These are phyloP conservation scores for Bettongia penicillata DNA, from an alignment of 2,113 vertebrate genomes.

Conservation along the genomic window DNA sequence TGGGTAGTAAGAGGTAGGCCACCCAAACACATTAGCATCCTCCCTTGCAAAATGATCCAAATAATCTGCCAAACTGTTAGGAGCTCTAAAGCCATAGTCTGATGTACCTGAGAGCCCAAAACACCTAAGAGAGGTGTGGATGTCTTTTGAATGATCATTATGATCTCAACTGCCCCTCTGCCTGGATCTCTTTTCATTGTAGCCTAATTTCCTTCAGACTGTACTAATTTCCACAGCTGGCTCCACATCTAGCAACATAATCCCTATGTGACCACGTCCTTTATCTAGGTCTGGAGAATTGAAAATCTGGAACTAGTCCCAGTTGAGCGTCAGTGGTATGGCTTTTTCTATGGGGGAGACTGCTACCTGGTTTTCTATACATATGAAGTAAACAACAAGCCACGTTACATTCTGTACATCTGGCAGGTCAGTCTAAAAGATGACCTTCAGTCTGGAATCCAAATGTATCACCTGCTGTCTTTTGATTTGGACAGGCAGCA, in stretches of 20 bases:
- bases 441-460: background rate
- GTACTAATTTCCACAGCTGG: background rate
- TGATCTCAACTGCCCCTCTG: background rate
- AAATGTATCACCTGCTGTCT: background rate
- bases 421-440: conserved; percentile 88
- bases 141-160: background rate
- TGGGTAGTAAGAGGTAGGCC: background rate
- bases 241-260: background rate
- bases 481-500: too few species aligned
- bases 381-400: conserved; percentile 85
- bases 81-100: background rate
- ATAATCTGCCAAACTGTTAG: background rate
- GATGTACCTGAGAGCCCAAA: background rate
- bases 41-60: conserved; percentile 30
- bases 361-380: conserved; percentile 94
- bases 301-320: conserved; percentile 90
- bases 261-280: background rate
- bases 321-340: conserved; percentile 82
- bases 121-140: background rate
- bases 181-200: background rate
- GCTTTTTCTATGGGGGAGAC: conserved; percentile 94
- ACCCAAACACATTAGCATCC: background rate
- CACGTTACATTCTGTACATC: conserved; percentile 89
- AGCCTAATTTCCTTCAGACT: background rate
- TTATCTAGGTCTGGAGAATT: conserved; percentile 90